These are phyloP conservation scores for Dissostichus mawsoni DNA, from an alignment of 2,113 vertebrate genomes.

Conservation along the genomic window DNA sequence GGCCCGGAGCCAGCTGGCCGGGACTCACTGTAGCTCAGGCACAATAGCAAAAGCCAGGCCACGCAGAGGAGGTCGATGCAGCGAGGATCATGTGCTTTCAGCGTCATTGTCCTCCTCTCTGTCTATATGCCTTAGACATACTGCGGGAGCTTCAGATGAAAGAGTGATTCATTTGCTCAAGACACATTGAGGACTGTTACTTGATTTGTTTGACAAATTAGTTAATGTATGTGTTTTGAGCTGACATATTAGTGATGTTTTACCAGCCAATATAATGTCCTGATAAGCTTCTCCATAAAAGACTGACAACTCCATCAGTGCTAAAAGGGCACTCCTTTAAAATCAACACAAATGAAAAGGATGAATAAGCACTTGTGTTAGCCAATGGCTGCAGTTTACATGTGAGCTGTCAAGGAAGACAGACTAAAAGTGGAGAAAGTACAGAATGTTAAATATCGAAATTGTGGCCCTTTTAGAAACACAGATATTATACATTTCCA, in stretches of 20 bases:
- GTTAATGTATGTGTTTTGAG: conserved; percentile 1
- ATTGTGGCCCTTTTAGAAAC: not conserved
- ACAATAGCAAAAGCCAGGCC: conserved; percentile 58
- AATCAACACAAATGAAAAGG: not conserved
- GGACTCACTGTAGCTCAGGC: conserved; percentile 45
- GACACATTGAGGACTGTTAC: conserved; percentile 5
- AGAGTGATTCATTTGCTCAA: conserved; percentile 41
- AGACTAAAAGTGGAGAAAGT: not conserved
- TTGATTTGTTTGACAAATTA: conserved; percentile 40
- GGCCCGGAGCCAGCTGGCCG: conserved; percentile 75
- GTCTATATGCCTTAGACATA: conserved; percentile 41
- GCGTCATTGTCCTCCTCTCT: conserved; percentile 54
- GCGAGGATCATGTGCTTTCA: conserved; percentile 58
- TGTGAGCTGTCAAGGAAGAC: not conserved
- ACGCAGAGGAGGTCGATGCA: conserved; percentile 57
- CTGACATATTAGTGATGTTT: not conserved
- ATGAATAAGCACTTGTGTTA: not conserved
- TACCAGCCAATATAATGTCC: not conserved
- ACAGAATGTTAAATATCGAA: not conserved
- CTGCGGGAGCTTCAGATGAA: conserved; percentile 9
- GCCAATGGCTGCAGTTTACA: not conserved
- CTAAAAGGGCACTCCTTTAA: not conserved
- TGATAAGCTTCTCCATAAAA: conserved; percentile 8
- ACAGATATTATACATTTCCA: not conserved
- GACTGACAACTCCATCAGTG: not conserved